phyloP scores from a whole-genome alignment of 1,140 invertebrate genomes.

The Gonioctena quinquepunctata region DNA sequence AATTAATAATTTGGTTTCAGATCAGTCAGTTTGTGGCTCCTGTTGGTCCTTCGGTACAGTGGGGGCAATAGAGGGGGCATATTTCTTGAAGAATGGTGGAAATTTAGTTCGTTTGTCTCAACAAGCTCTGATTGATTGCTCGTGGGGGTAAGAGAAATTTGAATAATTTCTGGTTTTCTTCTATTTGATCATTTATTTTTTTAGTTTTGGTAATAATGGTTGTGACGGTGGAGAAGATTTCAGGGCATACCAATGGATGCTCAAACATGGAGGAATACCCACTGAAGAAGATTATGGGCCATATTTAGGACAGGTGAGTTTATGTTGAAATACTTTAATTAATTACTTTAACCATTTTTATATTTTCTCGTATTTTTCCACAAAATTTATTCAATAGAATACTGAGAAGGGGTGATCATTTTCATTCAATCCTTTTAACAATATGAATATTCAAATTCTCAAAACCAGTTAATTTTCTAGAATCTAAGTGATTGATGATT shows the following conservation, averaged over 20 bases:
- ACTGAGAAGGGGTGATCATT: too few relatives aligned
- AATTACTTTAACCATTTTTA: too few relatives aligned
- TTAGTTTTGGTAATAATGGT: conserved; percentile 86
- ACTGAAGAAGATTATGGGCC: conserved; percentile 88
- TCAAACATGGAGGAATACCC: conserved; percentile 87
- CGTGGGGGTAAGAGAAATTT: conserved; percentile 72
- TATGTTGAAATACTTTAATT: neutral
- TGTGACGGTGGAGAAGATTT: conserved; percentile 96
- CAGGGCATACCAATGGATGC: conserved; percentile 89
- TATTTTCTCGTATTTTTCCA: too few relatives aligned
- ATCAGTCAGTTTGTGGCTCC: conserved; percentile 95
- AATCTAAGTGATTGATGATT: too few relatives aligned
- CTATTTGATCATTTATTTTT: conserved; percentile 9
- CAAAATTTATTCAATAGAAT: too few relatives aligned
- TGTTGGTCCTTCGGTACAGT: conserved; percentile 97
- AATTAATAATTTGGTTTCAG: conserved; percentile 51
- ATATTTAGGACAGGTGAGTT: conserved; percentile 80
- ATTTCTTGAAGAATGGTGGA: conserved; percentile 81
- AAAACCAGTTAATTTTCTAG: too few relatives aligned
- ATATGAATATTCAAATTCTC: too few relatives aligned
- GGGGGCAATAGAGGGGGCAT: conserved; percentile 90
- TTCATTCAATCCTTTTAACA: too few relatives aligned
- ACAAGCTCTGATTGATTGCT: conserved; percentile 93
- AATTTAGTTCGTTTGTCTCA: conserved; percentile 83
- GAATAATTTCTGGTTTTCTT: conserved; percentile 1